Base-by-base conservation (phyloP, 2,113 vertebrate genomes). In the Tetraodon nigroviridis region DNA sequence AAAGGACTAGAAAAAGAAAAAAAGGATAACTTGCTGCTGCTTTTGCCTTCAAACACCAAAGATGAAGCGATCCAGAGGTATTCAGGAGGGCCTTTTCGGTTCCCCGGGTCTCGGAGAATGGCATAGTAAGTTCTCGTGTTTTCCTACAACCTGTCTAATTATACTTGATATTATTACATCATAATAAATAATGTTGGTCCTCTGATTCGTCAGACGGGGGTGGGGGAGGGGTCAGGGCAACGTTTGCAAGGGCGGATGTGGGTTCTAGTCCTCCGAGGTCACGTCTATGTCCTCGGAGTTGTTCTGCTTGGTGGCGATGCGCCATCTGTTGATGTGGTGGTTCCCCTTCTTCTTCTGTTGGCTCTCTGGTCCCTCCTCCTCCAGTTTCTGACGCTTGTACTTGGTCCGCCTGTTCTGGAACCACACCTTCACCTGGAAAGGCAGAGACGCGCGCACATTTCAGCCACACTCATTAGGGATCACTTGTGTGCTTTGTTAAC, bases 381-480 rank as follows among this genome's bases (percentile, higher is more conserved):
- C 96, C 90, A 99, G 86, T 86, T 99, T 99, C 90, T 99, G 96
- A 0, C 96, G 87, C 89, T 99, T 99, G 89, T 98, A 96, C 76
- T 99, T 99, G 49, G 96, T 99, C 86, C 96, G 81, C 70, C 96
- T 67, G 91, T 99, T 99, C 85, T 99, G 96, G 87, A 99, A 99
- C 96, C 96, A 99, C 46, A 99, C 96, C 85, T 99, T 99, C 86
- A 99, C 96, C 96, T 99, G 88, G 20, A 27, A 0, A 8, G 47
- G 14, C 5, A 52, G 8, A 29, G 15, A 12, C 3, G 13, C 2
- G 19, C 17, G 41, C 0, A 18, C 19, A 57, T 12, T 37, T 37
- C 32, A 4, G 32, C 12, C 32, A 1, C 11, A 37, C 32, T 8
- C 2, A 10, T 27, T 27, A 27, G 1, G 5, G 7, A 27, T 27